Evolutionary conservation across 30 jellyfish, hydroid and myxozoan species (phyloP).

Genomic region (Aurelia coerulea): DNA sequence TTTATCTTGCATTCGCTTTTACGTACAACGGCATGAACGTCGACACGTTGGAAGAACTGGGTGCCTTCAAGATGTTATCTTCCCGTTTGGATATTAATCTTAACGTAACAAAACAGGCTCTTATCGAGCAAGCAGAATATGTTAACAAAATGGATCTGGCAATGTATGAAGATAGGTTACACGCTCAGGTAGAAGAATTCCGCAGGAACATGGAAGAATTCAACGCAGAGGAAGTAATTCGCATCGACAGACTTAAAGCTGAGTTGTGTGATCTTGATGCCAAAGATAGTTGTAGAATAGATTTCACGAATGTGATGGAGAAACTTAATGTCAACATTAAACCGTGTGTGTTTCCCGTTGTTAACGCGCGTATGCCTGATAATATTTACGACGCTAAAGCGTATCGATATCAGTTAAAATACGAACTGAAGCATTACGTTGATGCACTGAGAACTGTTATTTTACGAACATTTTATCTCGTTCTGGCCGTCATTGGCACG

Average conservation of each 20-base stretch:
- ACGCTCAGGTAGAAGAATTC: conserved; percentile 41
- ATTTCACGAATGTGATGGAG: conserved; percentile 42
- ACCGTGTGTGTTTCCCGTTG: conserved; percentile 59
- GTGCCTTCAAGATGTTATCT: conserved; percentile 42
- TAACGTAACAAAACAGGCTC: conserved; percentile 32
- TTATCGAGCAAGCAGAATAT: conserved; percentile 38
- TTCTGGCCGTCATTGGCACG: conserved; percentile 36
- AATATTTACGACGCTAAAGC: conserved; percentile 55
- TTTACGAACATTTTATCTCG: conserved; percentile 23
- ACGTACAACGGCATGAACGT: conserved; percentile 54
- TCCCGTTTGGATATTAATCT: conserved; percentile 39
- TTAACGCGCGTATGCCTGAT: conserved; percentile 63
- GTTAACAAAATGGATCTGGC: conserved; percentile 39
- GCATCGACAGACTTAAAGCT: conserved; percentile 44
- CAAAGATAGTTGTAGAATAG: conserved; percentile 9
- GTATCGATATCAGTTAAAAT: conserved; percentile 46
- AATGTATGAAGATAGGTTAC: conserved; percentile 37
- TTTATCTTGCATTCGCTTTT: conserved; percentile 38
- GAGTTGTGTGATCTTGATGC: conserved; percentile 41
- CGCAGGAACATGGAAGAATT: conserved; percentile 44
- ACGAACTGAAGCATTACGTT: conserved; percentile 43
- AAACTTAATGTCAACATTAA: conserved; percentile 42
- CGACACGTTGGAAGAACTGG: conserved; percentile 33
- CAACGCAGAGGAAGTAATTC: conserved; percentile 48
- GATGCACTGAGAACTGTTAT: conserved; percentile 24